A percentile compares a stretch with the other conserved stretches of the same genome.
Evolutionary conservation across 1,140 invertebrate species (phyloP).

Genomic region (Panagrolaimus sp.): DNA sequence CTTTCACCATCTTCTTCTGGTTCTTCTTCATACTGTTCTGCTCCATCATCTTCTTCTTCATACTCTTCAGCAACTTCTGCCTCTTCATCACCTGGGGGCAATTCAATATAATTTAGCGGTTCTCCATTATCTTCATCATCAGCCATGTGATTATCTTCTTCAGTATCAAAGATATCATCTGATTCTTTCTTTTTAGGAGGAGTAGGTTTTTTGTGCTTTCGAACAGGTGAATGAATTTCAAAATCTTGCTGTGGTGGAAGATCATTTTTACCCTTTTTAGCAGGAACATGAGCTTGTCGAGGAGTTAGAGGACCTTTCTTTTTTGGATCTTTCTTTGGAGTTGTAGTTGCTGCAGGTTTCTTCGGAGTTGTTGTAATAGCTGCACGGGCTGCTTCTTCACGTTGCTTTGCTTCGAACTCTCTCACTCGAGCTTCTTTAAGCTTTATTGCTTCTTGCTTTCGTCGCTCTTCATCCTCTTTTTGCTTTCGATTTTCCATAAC

Average conservation of each 20-base stretch:
- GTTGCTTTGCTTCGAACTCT: neutral
- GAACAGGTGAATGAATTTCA: neutral
- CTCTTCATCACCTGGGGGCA: neutral
- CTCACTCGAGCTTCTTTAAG: neutral
- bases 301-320: neutral
- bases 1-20: neutral
- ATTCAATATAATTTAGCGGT: neutral
- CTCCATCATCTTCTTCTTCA: neutral
- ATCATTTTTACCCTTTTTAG: neutral
- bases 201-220: neutral
- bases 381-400: neutral
- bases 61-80: neutral
- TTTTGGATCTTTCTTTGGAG: neutral
- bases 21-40: neutral
- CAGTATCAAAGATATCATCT: neutral
- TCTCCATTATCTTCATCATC: neutral
- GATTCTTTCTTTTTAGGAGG: neutral
- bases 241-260: neutral
- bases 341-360: neutral
- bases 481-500: neutral
- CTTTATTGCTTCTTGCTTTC: too few relatives aligned
- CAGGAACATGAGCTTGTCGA: neutral
- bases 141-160: neutral
- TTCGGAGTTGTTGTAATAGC: conserved; percentile 11
- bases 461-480: neutral